Evolutionary conservation across 2,888 invertebrate genomes (phyloP).

Genomic region (Mycalesis mineus): DNA sequence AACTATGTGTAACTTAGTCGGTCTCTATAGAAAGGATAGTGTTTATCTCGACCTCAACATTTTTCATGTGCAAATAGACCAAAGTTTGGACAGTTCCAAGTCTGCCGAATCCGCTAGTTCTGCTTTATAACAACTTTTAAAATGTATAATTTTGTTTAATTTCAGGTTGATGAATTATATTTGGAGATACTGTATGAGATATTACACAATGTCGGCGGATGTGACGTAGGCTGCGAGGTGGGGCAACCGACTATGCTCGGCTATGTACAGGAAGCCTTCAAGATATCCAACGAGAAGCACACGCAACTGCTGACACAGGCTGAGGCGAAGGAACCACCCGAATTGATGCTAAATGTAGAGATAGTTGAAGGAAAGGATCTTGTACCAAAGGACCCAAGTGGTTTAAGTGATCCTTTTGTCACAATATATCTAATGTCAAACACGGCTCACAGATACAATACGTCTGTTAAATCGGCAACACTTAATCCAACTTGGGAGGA

Average conservation of each 20-base stretch:
- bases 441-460: conserved; percentile 88
- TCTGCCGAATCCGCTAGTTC: too few species aligned
- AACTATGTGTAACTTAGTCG: too few species aligned
- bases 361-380: conserved; percentile 92
- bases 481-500: conserved; percentile 97
- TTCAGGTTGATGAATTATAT: conserved; percentile 91
- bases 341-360: conserved; percentile 89
- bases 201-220: conserved; percentile 90
- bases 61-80: too few species aligned
- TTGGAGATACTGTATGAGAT: conserved; percentile 90
- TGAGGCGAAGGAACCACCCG: conserved; percentile 88
- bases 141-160: conserved; percentile 23
- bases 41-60: too few species aligned
- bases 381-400: conserved; percentile 90
- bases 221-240: conserved; percentile 84
- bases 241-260: conserved; percentile 83
- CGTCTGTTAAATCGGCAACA: conserved; percentile 93
- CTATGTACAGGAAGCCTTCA: conserved; percentile 87
- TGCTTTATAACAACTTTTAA: background rate
- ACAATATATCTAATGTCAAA: conserved; percentile 91
- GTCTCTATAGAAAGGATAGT: too few species aligned
- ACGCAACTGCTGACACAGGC: conserved; percentile 83
- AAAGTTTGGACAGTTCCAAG: too few species aligned
- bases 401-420: conserved; percentile 98
- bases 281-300: conserved; percentile 87